Conservation (phyloP, 2,888 invertebrate genomes). For the Keiferia lycopersicella region DNA sequence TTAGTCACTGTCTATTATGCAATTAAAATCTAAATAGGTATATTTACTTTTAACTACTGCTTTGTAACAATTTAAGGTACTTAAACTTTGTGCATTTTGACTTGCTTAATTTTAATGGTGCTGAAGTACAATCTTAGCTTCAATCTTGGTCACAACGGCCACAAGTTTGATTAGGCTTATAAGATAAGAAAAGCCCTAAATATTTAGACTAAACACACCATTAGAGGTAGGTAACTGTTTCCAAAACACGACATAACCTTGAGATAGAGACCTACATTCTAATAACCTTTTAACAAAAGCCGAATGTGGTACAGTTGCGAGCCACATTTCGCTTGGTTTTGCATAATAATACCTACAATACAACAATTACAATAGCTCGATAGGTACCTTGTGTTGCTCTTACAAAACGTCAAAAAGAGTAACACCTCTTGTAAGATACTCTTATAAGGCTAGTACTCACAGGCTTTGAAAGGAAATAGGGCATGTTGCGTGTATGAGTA, state of each 20-base stretch:
- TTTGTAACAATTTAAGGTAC: no score
- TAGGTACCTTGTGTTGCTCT: conserved; percentile 48
- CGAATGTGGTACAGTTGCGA: conserved; percentile 55
- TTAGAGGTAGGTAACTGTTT: conserved; percentile 28
- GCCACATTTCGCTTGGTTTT: conserved; percentile 64
- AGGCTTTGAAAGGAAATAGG: neutral
- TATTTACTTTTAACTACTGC: no score
- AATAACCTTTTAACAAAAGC: conserved; percentile 71
- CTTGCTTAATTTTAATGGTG: no score
- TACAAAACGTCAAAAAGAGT: conserved; percentile 64
- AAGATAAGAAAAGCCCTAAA: conserved; percentile 1
- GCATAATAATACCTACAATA: conserved; percentile 79
- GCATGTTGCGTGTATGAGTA: conserved; percentile 1
- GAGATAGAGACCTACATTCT: conserved; percentile 64
- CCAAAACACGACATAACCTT: conserved; percentile 58
- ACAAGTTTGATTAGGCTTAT: neutral
- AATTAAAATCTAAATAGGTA: no score
- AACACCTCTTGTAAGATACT: conserved; percentile 50
- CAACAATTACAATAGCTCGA: conserved; percentile 57
- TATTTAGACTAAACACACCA: neutral
- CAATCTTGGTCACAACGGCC: neutral
- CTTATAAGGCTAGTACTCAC: conserved; percentile 20
- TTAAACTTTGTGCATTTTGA: no score
- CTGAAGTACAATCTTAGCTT: neutral
- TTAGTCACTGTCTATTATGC: no score